phyloP scores from a whole-genome alignment of 2,888 invertebrate genomes.

The Agrenia bidenticulata region DNA sequence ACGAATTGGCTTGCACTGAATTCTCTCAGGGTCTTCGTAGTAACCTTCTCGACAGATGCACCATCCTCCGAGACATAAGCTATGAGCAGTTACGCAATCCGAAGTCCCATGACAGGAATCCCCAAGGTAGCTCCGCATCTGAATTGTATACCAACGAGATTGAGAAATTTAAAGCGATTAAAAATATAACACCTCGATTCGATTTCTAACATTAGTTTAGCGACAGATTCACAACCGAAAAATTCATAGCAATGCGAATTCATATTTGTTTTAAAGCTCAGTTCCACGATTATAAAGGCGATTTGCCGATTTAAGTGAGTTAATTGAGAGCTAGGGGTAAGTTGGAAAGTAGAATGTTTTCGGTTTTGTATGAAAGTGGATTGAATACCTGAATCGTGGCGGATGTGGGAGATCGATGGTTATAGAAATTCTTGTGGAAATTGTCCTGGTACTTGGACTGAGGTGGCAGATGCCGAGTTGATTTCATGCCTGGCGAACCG shows the following conservation, averaged over 20 bases:
- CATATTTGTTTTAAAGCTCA: too few species aligned
- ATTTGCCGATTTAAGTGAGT: too few species aligned
- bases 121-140: conserved; percentile 69
- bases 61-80: conserved; percentile 71
- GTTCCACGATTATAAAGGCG: too few species aligned
- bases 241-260: too few species aligned
- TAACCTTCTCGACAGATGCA: conserved; percentile 73
- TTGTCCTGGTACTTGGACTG: conserved; percentile 48
- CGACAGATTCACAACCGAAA: too few species aligned
- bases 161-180: too few species aligned
- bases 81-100: conserved; percentile 70
- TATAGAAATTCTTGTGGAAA: conserved; percentile 60
- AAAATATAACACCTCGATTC: too few species aligned
- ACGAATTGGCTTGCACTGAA: conserved; percentile 63
- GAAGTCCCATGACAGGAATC: conserved; percentile 72
- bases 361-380: too few species aligned
- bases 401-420: conserved; percentile 64
- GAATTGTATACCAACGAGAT: too few species aligned
- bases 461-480: conserved; percentile 71
- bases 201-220: too few species aligned
- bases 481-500: conserved; percentile 72
- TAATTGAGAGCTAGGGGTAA: too few species aligned
- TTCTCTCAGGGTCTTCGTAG: conserved; percentile 66
- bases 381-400: conserved; percentile 62
- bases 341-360: too few species aligned